These are phyloP conservation scores for Hybognathus amarus DNA, from an alignment of 2,797 vertebrate species.

Conservation along the genomic window DNA sequence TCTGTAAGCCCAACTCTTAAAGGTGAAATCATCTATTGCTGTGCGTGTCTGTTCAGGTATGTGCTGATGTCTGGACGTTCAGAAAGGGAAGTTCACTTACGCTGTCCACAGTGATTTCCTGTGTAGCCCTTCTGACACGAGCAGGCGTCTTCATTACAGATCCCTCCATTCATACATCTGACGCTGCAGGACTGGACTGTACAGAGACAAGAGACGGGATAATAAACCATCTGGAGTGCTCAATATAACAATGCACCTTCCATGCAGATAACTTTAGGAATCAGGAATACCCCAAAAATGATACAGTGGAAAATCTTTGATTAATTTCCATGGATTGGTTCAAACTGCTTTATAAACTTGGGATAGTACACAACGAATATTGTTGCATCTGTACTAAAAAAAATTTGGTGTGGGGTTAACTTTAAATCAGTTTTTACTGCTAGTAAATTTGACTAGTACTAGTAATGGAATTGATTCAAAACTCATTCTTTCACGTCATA, in stretches of 20 bases:
- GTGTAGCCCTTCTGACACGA: conserved; percentile 87
- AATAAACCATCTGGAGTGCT: neutral
- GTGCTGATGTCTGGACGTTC: neutral
- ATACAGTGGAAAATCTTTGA: neutral
- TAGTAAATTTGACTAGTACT: no score
- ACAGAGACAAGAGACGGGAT: conserved; percentile 15
- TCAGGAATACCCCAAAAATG: neutral
- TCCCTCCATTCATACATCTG: conserved; percentile 90
- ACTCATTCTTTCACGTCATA: neutral
- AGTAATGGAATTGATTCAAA: neutral
- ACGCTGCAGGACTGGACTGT: conserved; percentile 86
- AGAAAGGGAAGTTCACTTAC: conserved; percentile 75
- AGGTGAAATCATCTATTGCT: conserved; percentile 2
- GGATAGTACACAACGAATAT: neutral
- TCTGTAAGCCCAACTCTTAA: neutral
- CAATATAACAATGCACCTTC: neutral
- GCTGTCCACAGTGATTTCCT: conserved; percentile 89
- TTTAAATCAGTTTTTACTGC: neutral
- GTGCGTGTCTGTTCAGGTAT: conserved; percentile 11
- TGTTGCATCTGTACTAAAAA: neutral
- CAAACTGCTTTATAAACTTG: neutral
- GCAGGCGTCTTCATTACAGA: conserved; percentile 86
- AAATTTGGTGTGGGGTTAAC: neutral
- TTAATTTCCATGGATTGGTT: neutral
- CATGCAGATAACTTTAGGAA: neutral